Percentiles rank a stretch among this genome's conserved stretches.
These are phyloP conservation scores for Aphaenogaster rudis DNA, from an alignment of 1,140 invertebrate species.

Conservation along the genomic window DNA sequence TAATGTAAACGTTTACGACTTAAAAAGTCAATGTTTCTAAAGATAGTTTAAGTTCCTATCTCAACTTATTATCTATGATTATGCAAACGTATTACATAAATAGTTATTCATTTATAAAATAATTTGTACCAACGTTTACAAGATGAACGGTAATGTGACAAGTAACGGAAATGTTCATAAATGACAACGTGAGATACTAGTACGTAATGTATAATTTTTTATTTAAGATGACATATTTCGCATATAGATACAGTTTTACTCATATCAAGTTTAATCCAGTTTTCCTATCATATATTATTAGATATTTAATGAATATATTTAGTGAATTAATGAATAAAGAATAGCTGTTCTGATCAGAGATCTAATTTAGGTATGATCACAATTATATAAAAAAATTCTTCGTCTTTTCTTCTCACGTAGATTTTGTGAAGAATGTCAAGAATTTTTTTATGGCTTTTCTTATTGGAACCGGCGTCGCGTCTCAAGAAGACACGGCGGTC, in stretches of 20 bases:
- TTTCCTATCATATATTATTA: background rate
- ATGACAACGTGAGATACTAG: no score
- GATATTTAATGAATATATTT: background rate
- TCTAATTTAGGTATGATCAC: background rate
- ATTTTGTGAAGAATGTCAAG: background rate
- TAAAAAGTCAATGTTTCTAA: background rate
- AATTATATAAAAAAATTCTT: background rate
- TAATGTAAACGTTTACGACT: background rate
- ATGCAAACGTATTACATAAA: background rate
- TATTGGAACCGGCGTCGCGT: conserved; percentile 53
- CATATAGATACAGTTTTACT: conserved; percentile 1
- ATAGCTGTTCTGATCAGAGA: background rate
- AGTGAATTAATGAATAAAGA: background rate
- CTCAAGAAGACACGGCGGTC: background rate
- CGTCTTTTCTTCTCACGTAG: background rate
- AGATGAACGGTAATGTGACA: no score
- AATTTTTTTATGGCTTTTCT: conserved; percentile 62
- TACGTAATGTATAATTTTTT: no score
- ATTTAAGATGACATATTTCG: background rate
- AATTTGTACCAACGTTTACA: background rate
- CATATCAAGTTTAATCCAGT: background rate
- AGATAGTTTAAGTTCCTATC: background rate
- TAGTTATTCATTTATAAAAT: background rate
- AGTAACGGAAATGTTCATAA: no score
- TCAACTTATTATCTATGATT: background rate